Base-by-base conservation (phyloP, 2,797 vertebrate species). In the Capromys pilorides region DNA sequence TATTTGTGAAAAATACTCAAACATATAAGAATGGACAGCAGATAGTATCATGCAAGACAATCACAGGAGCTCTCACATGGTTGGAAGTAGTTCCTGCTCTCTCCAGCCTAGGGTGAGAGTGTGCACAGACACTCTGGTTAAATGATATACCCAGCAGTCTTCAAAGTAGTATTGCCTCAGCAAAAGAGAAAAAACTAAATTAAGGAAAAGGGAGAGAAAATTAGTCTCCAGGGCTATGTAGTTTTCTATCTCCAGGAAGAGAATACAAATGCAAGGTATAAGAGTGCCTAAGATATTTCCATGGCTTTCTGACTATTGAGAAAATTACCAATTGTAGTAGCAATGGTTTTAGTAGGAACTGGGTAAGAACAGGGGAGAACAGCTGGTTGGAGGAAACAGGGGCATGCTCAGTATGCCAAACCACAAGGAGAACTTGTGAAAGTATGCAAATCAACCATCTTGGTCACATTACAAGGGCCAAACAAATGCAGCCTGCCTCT, bases 251-350 rank as follows among this genome's bases (percentile, higher is more conserved):
- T 66, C 86, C 51, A 54, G 54, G 49, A 78, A 93, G 45, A 78
- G 12, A 85, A 22, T 69, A 73, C 21, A 9, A 75, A 21, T 13
- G n/a, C 57, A 93, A 49, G 31, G 28, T 66, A 91, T 3, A 6
- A 45, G 22, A n/a, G n/a, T n/a, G n/a, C 59, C 87, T 69, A 91
- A 71, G 67, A 59, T 21, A 95, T 86, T 75, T 87, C 21, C 61
- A 59, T 62, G 9, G 5, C 26, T 84, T n/a, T n/a, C 21, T 71
- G 22, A 24, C 7, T 80, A 33, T 82, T 69, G 83, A 89, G 51
- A 81, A 22, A 62, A 84, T 41, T 66, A 59, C 8, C 67, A 22
- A 86, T 18, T 75, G 39, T 24, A 31, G 19, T 36, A 4, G 89
- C 3, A 91, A 24, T 62, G 64, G 79, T 94, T 66, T 73, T 93